Conservation (phyloP, 2,113 vertebrate genomes). For the Origma solitaria region DNA sequence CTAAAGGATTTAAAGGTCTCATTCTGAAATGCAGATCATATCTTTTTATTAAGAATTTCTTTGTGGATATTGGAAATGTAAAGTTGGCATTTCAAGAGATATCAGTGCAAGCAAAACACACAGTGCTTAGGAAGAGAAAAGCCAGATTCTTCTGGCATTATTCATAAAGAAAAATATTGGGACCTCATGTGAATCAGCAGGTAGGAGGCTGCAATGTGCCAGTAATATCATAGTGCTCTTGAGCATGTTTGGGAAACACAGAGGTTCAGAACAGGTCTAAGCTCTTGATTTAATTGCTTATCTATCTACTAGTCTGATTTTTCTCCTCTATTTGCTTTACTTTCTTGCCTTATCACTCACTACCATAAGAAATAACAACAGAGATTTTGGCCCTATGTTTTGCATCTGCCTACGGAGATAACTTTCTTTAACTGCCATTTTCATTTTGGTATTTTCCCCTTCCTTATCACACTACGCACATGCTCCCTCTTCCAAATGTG, state of each 20-base stretch:
- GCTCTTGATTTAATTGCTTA: slow-evolving; percentile 32
- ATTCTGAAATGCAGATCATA: slow-evolving; percentile 39
- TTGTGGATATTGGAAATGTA: slow-evolving; percentile 43
- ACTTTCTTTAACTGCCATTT: slow-evolving; percentile 38
- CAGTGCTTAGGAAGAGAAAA: background rate
- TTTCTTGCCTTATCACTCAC: slow-evolving; percentile 34
- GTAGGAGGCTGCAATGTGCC: background rate
- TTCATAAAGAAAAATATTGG: slow-evolving; percentile 26
- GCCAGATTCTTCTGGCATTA: slow-evolving; percentile 1
- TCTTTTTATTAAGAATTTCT: slow-evolving; percentile 57
- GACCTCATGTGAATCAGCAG: slow-evolving; percentile 13
- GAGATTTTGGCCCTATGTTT: slow-evolving; percentile 34
- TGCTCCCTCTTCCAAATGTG: slow-evolving; percentile 39
- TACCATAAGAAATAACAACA: slow-evolving; percentile 28
- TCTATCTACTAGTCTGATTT: background rate
- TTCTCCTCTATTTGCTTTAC: slow-evolving; percentile 2
- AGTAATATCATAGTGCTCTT: background rate
- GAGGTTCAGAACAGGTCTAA: background rate
- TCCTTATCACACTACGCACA: slow-evolving; percentile 27
- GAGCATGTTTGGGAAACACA: background rate
- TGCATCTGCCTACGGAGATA: slow-evolving; percentile 52
- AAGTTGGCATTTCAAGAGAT: slow-evolving; percentile 51
- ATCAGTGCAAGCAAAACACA: background rate
- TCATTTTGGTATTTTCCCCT: slow-evolving; percentile 28
- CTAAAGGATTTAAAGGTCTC: slow-evolving; percentile 40